A percentile compares a stretch with the other conserved stretches of the same genome.
Evolutionary conservation across 1,140 invertebrate species (phyloP).

Genomic region (Hesperophylax magnus): DNA sequence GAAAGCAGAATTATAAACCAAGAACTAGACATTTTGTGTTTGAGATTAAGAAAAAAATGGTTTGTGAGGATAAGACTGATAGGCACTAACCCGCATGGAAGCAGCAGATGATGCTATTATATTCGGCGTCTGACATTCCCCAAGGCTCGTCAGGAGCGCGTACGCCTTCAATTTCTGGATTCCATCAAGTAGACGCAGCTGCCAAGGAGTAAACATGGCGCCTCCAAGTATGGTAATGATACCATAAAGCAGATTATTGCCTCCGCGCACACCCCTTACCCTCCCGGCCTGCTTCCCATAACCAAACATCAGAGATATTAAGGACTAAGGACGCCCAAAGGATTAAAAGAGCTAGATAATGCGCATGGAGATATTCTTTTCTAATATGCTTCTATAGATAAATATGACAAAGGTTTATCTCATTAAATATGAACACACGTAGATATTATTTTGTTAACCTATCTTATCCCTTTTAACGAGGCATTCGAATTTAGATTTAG

Average conservation of each 20-base stretch:
- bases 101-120: not conserved
- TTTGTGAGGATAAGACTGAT: too few relatives aligned
- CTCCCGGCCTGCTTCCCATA: not conserved
- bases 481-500: too few relatives aligned
- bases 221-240: constrained; percentile 49
- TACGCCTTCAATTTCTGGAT: constrained; percentile 41
- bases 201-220: constrained; percentile 45
- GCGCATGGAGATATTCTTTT: constrained; percentile 16
- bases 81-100: too few relatives aligned
- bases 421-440: not conserved
- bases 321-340: constrained; percentile 40
- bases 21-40: too few relatives aligned
- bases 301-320: constrained; percentile 40
- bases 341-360: constrained; percentile 23
- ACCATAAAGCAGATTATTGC: constrained; percentile 52
- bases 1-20: too few relatives aligned
- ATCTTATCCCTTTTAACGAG: too few relatives aligned
- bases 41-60: too few relatives aligned
- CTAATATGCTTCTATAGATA: not conserved
- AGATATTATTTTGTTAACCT: not conserved
- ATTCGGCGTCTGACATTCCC: not conserved
- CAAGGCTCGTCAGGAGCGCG: constrained; percentile 6
- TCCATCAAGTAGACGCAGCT: constrained; percentile 50
- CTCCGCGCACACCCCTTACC: not conserved
- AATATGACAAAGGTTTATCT: not conserved